Conservation (phyloP, 1,140 invertebrate genomes). For the Calephelis virginiensis region DNA sequence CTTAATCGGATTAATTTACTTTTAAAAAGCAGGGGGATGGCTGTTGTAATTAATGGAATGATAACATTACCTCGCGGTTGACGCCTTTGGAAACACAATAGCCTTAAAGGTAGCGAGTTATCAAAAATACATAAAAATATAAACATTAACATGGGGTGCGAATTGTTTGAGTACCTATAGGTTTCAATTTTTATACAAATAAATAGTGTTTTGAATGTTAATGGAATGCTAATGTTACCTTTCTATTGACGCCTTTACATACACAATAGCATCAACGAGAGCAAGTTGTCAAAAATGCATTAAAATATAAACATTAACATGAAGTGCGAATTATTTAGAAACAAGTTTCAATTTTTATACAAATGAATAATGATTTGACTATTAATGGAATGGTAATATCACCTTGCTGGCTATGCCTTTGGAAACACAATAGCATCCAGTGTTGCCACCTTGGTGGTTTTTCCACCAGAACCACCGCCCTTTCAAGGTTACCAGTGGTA, state of each 20-base stretch:
- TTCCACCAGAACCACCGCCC: no score
- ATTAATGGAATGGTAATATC: conserved; percentile 78
- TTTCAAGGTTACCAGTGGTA: no score
- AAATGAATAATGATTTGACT: no score
- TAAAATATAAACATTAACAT: conserved; percentile 17
- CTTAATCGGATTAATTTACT: conserved; percentile 78
- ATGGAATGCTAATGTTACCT: no score
- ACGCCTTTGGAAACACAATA: conserved; percentile 56
- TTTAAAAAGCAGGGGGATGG: conserved; percentile 73
- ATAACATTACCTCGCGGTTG: conserved; percentile 74
- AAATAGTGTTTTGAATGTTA: no score
- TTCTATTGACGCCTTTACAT: no score
- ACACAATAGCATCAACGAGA: no score
- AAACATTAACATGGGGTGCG: not conserved
- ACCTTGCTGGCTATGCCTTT: conserved; percentile 65
- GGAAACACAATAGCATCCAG: conserved; percentile 50
- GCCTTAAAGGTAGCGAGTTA: conserved; percentile 36
- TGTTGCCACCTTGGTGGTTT: no score
- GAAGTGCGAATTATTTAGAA: no score
- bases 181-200: no score
- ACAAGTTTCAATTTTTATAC: no score
- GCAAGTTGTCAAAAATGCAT: conserved; percentile 32
- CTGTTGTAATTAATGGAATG: conserved; percentile 77
- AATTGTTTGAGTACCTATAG: not conserved
- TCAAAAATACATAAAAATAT: conserved; percentile 33